These are phyloP conservation scores for Panthera tigris DNA, from an alignment of 2,113 vertebrate species.

Conservation along the genomic window DNA sequence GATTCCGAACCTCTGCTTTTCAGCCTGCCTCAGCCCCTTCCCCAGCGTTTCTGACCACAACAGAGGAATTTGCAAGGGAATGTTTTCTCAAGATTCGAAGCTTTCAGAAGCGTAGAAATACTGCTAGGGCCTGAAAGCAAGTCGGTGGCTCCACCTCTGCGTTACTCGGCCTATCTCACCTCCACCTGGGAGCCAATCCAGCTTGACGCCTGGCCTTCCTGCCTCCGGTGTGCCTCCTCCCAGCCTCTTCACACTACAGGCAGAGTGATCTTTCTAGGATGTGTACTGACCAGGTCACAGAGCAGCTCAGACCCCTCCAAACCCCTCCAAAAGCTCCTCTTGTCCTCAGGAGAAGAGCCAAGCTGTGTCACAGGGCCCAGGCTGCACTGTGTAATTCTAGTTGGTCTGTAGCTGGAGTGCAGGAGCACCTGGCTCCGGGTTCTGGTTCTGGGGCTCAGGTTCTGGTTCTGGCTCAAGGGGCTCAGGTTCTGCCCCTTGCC, in stretches of 20 bases:
- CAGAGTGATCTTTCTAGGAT: not conserved
- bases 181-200: not conserved
- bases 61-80: not conserved
- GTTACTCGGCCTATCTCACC: not conserved
- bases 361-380: not conserved
- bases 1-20: not conserved
- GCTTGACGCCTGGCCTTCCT: not conserved
- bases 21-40: not conserved
- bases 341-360: not conserved
- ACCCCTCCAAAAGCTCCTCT: not conserved
- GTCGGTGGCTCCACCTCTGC: fast-evolving
- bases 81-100: not conserved
- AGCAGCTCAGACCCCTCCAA: not conserved
- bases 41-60: not conserved
- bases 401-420: not conserved
- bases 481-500: not conserved
- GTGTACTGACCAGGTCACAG: too few relatives aligned
- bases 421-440: not conserved
- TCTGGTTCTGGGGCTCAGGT: too few relatives aligned
- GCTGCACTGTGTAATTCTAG: not conserved
- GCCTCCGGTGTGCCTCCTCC: not conserved
- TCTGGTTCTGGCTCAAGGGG: too few relatives aligned
- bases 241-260: not conserved
- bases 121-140: not conserved
- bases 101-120: not conserved